These are phyloP conservation scores for Kuschelorhynchus macadamiae DNA, from an alignment of 2,888 invertebrate species.

Conservation along the genomic window DNA sequence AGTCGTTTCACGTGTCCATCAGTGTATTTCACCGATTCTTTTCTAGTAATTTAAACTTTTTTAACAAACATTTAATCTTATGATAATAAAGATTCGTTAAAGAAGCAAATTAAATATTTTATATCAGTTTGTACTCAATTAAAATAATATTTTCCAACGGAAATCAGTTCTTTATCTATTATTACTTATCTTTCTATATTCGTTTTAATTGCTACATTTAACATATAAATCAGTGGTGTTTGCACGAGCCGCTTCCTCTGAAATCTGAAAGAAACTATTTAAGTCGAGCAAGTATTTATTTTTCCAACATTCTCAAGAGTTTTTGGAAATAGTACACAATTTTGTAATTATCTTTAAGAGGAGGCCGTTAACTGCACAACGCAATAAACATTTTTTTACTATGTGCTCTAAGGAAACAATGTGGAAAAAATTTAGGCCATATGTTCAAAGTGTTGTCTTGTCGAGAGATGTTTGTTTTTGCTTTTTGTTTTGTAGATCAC, in stretches of 20 bases:
- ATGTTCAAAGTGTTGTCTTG: constrained; percentile 24
- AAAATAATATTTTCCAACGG: no score
- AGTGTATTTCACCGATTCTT: no score
- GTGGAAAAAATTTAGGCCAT: constrained; percentile 26
- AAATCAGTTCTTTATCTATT: no score
- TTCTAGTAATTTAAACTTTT: no score
- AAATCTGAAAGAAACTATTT: constrained; percentile 5
- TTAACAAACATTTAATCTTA: no score
- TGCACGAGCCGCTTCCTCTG: not conserved
- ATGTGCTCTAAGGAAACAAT: constrained; percentile 28
- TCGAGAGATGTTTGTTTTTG: constrained; percentile 19
- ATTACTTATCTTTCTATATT: no score
- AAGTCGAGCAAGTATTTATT: constrained; percentile 21
- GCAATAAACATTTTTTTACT: constrained; percentile 31
- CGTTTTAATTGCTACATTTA: no score
- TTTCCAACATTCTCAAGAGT: constrained; percentile 28
- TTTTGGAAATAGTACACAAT: constrained; percentile 25
- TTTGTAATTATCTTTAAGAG: constrained; percentile 32
- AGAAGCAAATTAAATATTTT: no score
- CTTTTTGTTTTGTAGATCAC: constrained; percentile 21
- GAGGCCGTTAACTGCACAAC: constrained; percentile 16
- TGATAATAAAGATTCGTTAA: no score
- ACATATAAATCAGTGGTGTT: not conserved
- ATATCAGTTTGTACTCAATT: no score
- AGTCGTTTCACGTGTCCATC: no score